phyloP scores from a whole-genome alignment of 2,888 invertebrate genomes.

The Encarsia formosa region DNA sequence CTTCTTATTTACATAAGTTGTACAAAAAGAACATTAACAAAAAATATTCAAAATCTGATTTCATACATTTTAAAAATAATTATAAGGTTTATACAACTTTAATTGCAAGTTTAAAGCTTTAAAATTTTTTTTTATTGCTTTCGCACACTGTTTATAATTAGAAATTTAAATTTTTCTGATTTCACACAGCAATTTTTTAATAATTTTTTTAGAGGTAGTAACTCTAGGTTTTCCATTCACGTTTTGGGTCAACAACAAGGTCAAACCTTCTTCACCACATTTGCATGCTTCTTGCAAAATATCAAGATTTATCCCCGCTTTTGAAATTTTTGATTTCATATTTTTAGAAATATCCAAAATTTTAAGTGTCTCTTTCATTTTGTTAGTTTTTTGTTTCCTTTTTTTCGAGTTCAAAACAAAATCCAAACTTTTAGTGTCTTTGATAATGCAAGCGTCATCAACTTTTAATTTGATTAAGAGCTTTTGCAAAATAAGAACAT shows the following conservation, averaged over 20 bases:
- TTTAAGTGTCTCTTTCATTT: background rate
- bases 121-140: too few species aligned
- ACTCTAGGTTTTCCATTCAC: background rate
- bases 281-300: background rate
- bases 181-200: too few species aligned
- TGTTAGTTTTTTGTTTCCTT: background rate
- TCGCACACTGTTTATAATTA: too few species aligned
- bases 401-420: background rate
- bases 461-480: background rate
- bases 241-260: conserved; percentile 4
- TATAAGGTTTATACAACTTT: too few species aligned
- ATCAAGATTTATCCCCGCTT: background rate
- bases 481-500: conserved; percentile 5
- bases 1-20: too few species aligned
- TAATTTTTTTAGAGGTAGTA: too few species aligned
- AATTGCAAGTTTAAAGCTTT: too few species aligned
- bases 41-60: too few species aligned
- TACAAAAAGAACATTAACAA: too few species aligned
- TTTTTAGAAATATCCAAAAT: background rate
- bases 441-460: background rate
- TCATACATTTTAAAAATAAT: too few species aligned
- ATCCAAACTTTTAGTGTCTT: background rate
- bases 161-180: too few species aligned
- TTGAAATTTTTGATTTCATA: conserved; percentile 4
- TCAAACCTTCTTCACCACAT: background rate